A percentile compares a stretch with the other conserved stretches of the same genome.
Conservation (phyloP, 35 echinoderm and acorn worm species). For the Nesometra sesokonis region DNA sequence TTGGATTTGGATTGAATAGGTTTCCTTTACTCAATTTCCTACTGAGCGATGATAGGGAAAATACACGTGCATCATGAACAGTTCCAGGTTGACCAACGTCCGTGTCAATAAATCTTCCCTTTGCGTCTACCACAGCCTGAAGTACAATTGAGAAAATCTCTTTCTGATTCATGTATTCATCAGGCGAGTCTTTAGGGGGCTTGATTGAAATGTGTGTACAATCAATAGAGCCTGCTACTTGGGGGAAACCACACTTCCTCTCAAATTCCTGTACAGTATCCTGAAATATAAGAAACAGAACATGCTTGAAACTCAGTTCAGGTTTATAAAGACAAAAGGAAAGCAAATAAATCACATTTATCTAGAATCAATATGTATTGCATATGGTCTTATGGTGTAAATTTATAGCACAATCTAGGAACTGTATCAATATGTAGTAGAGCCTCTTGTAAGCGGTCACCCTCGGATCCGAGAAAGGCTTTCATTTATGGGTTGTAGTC, state of each 20-base stretch:
- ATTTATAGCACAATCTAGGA: no score
- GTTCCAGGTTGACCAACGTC: constrained; percentile 19
- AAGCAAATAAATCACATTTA: no score
- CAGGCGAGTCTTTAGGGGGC: background rate
- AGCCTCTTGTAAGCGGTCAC: no score
- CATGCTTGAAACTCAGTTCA: no score
- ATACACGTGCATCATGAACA: constrained; percentile 30
- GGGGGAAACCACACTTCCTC: background rate
- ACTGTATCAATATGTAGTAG: no score
- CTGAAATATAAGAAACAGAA: background rate
- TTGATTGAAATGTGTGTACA: constrained; percentile 12
- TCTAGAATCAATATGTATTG: no score
- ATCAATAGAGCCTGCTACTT: constrained; percentile 16
- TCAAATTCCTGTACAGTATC: background rate
- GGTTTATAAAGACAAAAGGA: no score
- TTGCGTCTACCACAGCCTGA: constrained; percentile 24
- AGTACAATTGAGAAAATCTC: constrained; percentile 24
- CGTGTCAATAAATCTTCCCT: constrained; percentile 27
- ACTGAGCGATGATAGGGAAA: background rate
- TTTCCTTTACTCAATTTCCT: background rate
- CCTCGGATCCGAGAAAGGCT: no score
- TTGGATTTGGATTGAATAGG: constrained; percentile 1
- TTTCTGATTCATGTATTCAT: constrained; percentile 34
- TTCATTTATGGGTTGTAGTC: no score
- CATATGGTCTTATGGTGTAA: no score